Base-by-base conservation (phyloP, 2,888 invertebrate species). In the Chrysina gloriosa region DNA sequence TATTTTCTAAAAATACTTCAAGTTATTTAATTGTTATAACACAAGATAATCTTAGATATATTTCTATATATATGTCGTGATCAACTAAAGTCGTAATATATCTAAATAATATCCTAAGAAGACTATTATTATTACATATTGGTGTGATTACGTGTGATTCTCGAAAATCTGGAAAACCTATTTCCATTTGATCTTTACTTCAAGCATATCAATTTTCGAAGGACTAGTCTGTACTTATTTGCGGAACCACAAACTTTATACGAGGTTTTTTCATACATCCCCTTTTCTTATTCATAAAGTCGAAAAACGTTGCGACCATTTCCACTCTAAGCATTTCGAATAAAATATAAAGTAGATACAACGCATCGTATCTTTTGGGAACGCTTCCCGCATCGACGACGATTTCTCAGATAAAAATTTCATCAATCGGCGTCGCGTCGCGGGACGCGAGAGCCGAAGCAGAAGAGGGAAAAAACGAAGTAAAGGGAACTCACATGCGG, bases 391-490 rank as follows among this genome's bases (percentile, higher is more conserved):
- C 31, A 11, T 16, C 16, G 16, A 31, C 14, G 19, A 52, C 9
- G 52, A 19, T 16, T 31, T 31, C 31, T 9, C 19, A 31, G 4
- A 31, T 52, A 52, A 52, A 52, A 52, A 52, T 31, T 52, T 52
- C 52, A 52, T 52, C 52, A 52, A 31, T 19, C 23, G 25, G 25
- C 48, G 25, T 31, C 9, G 14, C 52, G n/a, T 3, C 19, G 31
- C 45, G 45, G n/a, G 9, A 45, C 21, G 19, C n/a, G n/a, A n/a
- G n/a, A 31, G 31, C 16, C 31, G 9, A 52, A 52, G 19, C 7
- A 9, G 31, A 9, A 11, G 19, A 16, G 3, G 6, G 52, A 7
- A 52, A 31, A 9, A 31, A 19, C 14, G 16, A 19, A 16, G 29
- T 7, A 50, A 52, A 52, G 6, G 9, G 16, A 52, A 52, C 25